phyloP scores from a whole-genome alignment of 2,113 vertebrate genomes.

The Eulemur macaco region DNA sequence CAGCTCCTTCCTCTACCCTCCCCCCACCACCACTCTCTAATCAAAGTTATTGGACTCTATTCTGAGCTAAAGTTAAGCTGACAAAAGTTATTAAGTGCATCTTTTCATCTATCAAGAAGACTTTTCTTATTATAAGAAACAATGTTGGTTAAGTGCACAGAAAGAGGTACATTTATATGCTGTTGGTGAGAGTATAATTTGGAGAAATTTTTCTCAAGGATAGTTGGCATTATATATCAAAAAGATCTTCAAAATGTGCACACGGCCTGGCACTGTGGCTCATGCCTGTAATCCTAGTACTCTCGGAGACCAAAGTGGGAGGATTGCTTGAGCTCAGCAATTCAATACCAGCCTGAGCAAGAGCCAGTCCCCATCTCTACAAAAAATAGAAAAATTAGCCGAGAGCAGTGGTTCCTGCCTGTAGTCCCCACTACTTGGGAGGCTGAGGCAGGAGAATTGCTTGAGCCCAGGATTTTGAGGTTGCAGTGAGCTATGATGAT shows the following conservation, averaged over 20 bases:
- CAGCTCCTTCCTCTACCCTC: not conserved
- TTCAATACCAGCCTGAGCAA: too few species aligned
- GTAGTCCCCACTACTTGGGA: too few species aligned
- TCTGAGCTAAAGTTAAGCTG: constrained; percentile 2
- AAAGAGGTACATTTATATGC: not conserved
- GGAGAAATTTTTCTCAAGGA: not conserved
- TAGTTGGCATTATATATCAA: not conserved
- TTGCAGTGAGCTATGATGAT: too few species aligned
- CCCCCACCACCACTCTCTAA: not conserved
- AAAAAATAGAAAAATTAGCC: too few species aligned
- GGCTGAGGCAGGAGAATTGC: too few species aligned
- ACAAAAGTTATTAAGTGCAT: not conserved
- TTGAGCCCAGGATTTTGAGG: too few species aligned
- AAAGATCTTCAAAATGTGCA: not conserved
- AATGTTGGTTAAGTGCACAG: not conserved
- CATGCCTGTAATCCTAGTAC: too few species aligned
- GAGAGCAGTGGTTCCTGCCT: too few species aligned
- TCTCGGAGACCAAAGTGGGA: too few species aligned
- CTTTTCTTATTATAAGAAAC: not conserved
- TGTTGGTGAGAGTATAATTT: not conserved
- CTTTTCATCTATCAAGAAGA: not conserved
- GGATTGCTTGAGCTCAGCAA: too few species aligned
- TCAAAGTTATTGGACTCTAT: not conserved
- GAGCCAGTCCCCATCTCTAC: too few species aligned
- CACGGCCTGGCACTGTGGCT: not conserved